Evolutionary conservation across 2,797 vertebrate genomes (phyloP), one percentile per base, ranked within the genome.

Genomic region (Labeo calbasu): DNA sequence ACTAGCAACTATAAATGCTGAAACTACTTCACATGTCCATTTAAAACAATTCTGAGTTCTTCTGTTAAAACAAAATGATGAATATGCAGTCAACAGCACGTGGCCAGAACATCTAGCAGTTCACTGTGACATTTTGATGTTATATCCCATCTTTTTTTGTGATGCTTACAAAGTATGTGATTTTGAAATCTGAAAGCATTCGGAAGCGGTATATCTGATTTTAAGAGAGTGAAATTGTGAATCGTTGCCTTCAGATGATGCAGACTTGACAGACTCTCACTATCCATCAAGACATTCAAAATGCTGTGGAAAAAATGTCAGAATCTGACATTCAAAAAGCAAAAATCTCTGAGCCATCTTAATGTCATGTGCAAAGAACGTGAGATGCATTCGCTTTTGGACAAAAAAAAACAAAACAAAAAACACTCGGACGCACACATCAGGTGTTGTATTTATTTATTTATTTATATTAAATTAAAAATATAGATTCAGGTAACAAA

Each of bases 401-500:
- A 77, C 28, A 46, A 23, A 23, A 23, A 6, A 13, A 57, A 51
- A 21, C 23, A 72, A 32, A 32, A 32, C 2, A 78, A 79, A 51
- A 59, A 2, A 83, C 32, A 61, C 32, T 36, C 32, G 32, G 17
- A 46, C 72, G 55, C 87, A 77, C 43, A 28, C 77, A 21, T 92
- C 92, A 95, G 94, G 95, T 95, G 93, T 92, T 93, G 92, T 89
- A 95, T 94, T 92, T 97, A 96, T 98, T 99, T 97, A 98, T 99
- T 99, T 97, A 98, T 99, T 99, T 96, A 98, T 99, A 99, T 98
- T 99, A 99, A 99, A 98, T 99, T 99, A 99, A 99, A 99, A 99
- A 99, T 99, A 99, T 98, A 98, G 96, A 97, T 98, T 97, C 96
- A 98, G 98, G 96, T 99, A 99, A 98, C 97, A 99, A 99, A 99